These are phyloP conservation scores for Rhynchopsitta pachyrhyncha DNA, from an alignment of 2,113 vertebrate genomes.

Conservation along the genomic window DNA sequence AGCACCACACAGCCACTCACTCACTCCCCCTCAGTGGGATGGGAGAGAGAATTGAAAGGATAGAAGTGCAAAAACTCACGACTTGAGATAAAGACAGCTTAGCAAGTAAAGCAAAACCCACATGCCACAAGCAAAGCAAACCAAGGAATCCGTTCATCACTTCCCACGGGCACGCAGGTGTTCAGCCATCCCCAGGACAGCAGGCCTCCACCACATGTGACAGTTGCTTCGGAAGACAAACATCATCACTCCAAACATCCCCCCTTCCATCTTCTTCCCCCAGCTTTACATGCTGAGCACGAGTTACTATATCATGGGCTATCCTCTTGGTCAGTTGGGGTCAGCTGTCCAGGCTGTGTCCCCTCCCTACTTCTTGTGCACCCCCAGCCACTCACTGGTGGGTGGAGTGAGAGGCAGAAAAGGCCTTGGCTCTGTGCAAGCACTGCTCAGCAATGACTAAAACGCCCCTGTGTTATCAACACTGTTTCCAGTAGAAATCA, in stretches of 20 bases:
- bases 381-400: background rate
- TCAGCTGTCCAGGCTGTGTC: background rate
- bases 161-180: accelerated
- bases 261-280: background rate
- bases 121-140: background rate
- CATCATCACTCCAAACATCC: background rate
- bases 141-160: background rate
- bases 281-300: background rate
- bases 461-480: background rate
- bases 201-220: background rate
- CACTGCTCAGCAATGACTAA: background rate
- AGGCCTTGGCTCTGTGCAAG: background rate
- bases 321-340: background rate
- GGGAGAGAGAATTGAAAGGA: background rate
- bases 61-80: background rate
- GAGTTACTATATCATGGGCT: background rate
- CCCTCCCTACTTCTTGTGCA: background rate
- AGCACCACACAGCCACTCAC: too few species aligned
- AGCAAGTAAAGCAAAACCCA: background rate
- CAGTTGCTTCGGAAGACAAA: background rate
- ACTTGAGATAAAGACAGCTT: background rate
- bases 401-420: background rate
- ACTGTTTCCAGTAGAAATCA: background rate
- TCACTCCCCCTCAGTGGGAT: background rate
- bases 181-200: background rate